A percentile compares a stretch with the other conserved stretches of the same genome.
phyloP scores from a whole-genome alignment of 2,888 invertebrate genomes.

The Parasteatoda lunata region DNA sequence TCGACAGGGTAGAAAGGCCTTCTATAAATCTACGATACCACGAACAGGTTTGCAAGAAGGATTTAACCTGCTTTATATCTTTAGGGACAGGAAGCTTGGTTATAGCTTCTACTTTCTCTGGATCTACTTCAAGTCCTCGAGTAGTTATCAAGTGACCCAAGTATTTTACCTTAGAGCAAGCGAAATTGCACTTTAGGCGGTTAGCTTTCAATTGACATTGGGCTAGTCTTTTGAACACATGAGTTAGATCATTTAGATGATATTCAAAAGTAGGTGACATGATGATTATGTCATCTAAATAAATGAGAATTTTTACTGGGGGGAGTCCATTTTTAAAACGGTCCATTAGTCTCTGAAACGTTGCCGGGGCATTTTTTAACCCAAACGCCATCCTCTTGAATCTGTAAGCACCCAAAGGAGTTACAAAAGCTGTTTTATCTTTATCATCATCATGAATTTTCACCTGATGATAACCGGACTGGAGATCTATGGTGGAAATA shows the following conservation, averaged over 20 bases:
- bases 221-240: no score
- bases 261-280: no score
- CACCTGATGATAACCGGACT: not conserved
- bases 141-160: constrained; percentile 8
- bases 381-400: constrained; percentile 11
- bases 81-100: not conserved
- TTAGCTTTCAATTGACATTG: constrained; percentile 35
- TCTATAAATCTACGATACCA: constrained; percentile 14
- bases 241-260: no score
- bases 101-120: not conserved
- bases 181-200: constrained; percentile 25
- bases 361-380: constrained; percentile 23
- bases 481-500: constrained; percentile 3
- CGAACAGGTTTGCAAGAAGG: constrained; percentile 34
- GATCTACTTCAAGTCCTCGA: no score
- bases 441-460: not conserved
- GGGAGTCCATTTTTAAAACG: constrained; percentile 14
- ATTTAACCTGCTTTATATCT: constrained; percentile 14
- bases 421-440: constrained; percentile 26
- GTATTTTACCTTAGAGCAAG: constrained; percentile 14
- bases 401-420: constrained; percentile 13
- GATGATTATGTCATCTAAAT: no score
- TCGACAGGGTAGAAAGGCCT: constrained; percentile 7
- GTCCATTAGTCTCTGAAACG: constrained; percentile 14
- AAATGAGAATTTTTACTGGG: no score